A percentile compares a stretch with the other conserved stretches of the same genome.
Evolutionary conservation across 2,888 invertebrate genomes (phyloP).

Genomic region (Andrena praecox): DNA sequence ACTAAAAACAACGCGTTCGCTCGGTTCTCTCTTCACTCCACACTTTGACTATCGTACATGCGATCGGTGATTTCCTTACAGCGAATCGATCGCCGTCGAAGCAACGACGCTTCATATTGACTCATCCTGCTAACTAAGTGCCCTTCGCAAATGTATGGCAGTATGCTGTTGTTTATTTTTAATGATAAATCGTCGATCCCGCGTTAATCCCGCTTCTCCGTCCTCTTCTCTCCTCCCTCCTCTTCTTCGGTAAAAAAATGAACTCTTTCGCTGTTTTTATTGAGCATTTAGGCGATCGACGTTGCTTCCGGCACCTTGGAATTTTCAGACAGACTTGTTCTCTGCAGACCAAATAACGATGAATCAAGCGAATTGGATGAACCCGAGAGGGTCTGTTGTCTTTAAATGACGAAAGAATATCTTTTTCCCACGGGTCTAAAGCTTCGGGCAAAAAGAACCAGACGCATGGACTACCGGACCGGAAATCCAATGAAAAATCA

Average conservation of each 20-base stretch:
- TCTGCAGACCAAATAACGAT: constrained; percentile 11
- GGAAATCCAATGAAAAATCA: not conserved
- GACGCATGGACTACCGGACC: no score
- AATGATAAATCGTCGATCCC: constrained; percentile 36
- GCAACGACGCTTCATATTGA: constrained; percentile 26
- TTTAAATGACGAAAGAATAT: not conserved
- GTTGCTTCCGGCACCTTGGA: constrained; percentile 19
- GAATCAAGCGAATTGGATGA: constrained; percentile 15
- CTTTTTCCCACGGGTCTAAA: not conserved
- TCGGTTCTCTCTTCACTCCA: constrained; percentile 1
- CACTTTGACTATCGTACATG: constrained; percentile 21
- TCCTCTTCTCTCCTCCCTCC: not conserved
- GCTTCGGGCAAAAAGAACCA: no score
- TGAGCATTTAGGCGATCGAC: constrained; percentile 66
- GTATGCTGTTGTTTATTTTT: constrained; percentile 59
- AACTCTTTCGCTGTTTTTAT: constrained; percentile 42
- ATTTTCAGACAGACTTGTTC: constrained; percentile 10
- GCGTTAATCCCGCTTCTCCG: constrained; percentile 7
- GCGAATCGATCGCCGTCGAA: constrained; percentile 42
- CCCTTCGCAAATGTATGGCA: constrained; percentile 57
- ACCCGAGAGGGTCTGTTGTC: constrained; percentile 24
- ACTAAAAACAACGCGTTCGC: constrained; percentile 29
- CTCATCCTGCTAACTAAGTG: constrained; percentile 21
- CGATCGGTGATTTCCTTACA: constrained; percentile 34
- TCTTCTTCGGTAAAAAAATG: constrained; percentile 30